phyloP scores from a whole-genome alignment of 2,797 vertebrate species.

The Enteromius paludinosus region DNA sequence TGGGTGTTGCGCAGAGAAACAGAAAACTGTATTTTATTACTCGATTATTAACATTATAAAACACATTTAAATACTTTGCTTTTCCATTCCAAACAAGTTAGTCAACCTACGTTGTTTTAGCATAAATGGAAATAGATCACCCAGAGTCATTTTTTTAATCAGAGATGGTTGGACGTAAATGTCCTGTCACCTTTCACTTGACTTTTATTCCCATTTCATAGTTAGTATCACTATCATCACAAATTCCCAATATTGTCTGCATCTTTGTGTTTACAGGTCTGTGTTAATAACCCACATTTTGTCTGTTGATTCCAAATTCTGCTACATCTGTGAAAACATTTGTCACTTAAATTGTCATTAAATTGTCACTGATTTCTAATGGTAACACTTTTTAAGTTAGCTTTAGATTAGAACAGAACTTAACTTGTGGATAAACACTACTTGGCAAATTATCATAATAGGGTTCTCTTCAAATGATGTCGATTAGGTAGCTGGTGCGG shows the following conservation, averaged over 20 bases:
- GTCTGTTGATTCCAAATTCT: conserved; percentile 20
- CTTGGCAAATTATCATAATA: not conserved
- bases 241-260: conserved; percentile 41
- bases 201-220: conserved; percentile 13
- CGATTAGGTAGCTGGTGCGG: not conserved
- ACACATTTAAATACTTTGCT: not conserved
- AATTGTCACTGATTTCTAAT: not conserved
- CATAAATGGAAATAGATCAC: conserved; percentile 23
- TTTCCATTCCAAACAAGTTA: not conserved
- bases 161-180: conserved; percentile 40
- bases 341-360: conserved; percentile 14
- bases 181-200: conserved; percentile 46
- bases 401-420: not conserved
- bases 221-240: conserved; percentile 42
- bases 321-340: conserved; percentile 19
- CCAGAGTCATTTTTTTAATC: conserved; percentile 53
- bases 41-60: not conserved
- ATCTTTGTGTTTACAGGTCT: conserved; percentile 39
- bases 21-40: not conserved
- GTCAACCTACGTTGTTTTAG: not conserved
- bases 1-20: conserved; percentile 53
- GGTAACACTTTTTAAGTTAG: not conserved
- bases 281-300: conserved; percentile 36
- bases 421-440: not conserved
- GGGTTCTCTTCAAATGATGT: not conserved